phyloP scores from a whole-genome alignment of 2,113 vertebrate genomes.

The Solenodon paradoxus region DNA sequence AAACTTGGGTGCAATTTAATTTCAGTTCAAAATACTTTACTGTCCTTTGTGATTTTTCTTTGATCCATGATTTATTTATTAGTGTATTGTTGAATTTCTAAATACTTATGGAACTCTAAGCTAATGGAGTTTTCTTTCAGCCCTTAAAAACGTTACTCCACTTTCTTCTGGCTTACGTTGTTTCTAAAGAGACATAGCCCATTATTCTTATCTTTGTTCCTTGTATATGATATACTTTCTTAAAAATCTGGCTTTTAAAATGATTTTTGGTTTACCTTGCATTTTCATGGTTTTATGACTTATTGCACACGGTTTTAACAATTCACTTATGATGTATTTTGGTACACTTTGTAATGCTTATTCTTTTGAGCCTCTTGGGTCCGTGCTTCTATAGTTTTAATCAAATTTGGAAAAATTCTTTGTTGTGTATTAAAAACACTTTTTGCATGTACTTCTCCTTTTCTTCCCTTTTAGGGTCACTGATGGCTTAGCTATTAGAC shows the following conservation, averaged over 20 bases:
- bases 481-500: neutral
- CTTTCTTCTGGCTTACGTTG: neutral
- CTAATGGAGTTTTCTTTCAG: neutral
- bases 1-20: neutral
- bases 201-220: neutral
- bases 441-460: neutral
- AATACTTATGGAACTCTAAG: neutral
- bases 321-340: neutral
- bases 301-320: neutral
- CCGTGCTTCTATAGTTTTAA: neutral
- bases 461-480: neutral
- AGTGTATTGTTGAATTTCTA: neutral
- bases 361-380: neutral
- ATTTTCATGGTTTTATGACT: neutral
- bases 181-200: neutral
- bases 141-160: neutral
- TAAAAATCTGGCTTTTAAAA: neutral
- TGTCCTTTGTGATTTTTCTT: neutral
- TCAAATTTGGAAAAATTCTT: neutral
- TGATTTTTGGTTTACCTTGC: too few species aligned
- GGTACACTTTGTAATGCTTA: neutral
- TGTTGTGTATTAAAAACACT: neutral
- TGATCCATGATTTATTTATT: neutral
- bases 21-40: neutral
- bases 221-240: neutral